Percentiles rank a stretch among this genome's conserved stretches.
Conservation (phyloP, 2,113 vertebrate genomes). For the Nestor notabilis region DNA sequence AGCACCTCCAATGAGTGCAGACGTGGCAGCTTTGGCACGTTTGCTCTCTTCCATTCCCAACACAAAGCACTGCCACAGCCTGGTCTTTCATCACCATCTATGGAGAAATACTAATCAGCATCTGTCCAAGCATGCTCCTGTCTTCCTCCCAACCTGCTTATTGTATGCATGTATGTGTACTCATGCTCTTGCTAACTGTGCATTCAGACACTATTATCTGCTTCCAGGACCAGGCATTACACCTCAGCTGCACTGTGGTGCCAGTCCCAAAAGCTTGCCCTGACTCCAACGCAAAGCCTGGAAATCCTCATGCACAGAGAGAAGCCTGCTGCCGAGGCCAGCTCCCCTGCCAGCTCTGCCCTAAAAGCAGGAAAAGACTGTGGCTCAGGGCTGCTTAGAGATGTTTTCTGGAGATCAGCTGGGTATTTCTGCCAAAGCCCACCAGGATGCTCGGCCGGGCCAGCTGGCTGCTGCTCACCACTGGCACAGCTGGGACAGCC, state of each 20-base stretch:
- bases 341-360: neutral
- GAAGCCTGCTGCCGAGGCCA: neutral
- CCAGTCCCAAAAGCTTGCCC: neutral
- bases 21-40: neutral
- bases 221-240: neutral
- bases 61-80: neutral
- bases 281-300: neutral
- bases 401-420: fast-evolving
- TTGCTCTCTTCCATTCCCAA: neutral
- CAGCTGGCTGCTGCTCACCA: neutral
- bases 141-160: neutral
- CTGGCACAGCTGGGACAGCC: neutral
- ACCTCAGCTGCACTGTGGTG: neutral
- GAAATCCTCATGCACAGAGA: fast-evolving
- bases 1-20: neutral
- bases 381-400: neutral
- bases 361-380: neutral
- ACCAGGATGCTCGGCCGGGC: fast-evolving
- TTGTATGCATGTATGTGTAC: neutral
- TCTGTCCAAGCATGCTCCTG: neutral
- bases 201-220: neutral
- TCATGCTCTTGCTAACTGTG: neutral
- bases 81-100: neutral
- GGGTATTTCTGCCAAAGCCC: neutral
- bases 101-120: neutral